Percentiles rank a stretch among this genome's conserved stretches.
Conservation (phyloP, 2,888 invertebrate genomes). For the Ctenicera cuprea region DNA sequence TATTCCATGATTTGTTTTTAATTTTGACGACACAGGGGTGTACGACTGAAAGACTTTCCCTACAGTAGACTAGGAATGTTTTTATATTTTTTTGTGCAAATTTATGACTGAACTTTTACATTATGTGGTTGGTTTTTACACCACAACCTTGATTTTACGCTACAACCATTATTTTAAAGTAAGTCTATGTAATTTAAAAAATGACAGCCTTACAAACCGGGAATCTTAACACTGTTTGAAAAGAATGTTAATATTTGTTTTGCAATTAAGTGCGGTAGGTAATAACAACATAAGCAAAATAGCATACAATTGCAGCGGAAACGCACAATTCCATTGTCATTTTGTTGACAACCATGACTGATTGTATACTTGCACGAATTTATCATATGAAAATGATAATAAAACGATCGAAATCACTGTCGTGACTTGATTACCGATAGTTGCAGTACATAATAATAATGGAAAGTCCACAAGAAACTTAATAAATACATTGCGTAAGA, state of each 20-base stretch:
- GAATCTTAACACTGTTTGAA: neutral
- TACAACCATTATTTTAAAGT: neutral
- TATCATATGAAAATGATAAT: slow-evolving; percentile 11
- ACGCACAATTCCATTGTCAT: slow-evolving; percentile 29
- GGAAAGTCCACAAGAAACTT: slow-evolving; percentile 10
- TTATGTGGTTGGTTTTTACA: too few relatives aligned
- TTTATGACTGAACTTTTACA: too few relatives aligned
- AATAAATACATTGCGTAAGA: neutral
- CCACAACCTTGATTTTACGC: too few relatives aligned
- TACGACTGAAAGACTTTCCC: too few relatives aligned
- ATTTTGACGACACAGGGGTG: too few relatives aligned
- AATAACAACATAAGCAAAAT: neutral
- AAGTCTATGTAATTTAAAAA: slow-evolving; percentile 3
- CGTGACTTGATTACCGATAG: neutral
- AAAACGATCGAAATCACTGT: slow-evolving; percentile 4
- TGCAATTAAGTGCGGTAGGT: slow-evolving; percentile 1
- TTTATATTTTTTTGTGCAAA: too few relatives aligned
- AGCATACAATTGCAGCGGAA: slow-evolving; percentile 21
- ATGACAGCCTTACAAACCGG: neutral
- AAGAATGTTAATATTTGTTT: slow-evolving; percentile 7
- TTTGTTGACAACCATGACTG: neutral
- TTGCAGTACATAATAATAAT: slow-evolving; percentile 14
- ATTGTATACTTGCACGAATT: slow-evolving; percentile 1
- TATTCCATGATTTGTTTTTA: too few relatives aligned
- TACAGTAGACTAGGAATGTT: too few relatives aligned